Evolutionary conservation across 1,140 invertebrate genomes (phyloP).

Genomic region (Globodera ellingtonae): DNA sequence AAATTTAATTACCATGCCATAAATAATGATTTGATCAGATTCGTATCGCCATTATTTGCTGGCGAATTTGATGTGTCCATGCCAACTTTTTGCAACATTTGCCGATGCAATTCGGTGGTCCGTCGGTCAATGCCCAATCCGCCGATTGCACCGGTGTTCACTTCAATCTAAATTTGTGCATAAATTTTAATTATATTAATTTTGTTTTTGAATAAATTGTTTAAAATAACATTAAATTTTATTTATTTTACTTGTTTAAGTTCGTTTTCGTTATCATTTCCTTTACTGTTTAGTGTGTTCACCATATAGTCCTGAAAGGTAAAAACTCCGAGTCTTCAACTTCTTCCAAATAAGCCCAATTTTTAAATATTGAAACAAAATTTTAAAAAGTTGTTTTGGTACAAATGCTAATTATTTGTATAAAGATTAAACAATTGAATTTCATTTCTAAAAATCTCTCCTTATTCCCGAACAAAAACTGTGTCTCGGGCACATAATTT

Average conservation of each 20-base stretch:
- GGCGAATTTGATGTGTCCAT: too few relatives aligned
- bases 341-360: too few relatives aligned
- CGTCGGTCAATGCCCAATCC: constrained; percentile 83
- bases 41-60: constrained; percentile 28
- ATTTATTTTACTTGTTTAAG: constrained; percentile 52
- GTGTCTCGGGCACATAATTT: too few relatives aligned
- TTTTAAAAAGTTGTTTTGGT: too few relatives aligned
- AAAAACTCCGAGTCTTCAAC: too few relatives aligned
- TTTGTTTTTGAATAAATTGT: background rate
- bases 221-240: constrained; percentile 54
- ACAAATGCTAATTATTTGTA: too few relatives aligned
- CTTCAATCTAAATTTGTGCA: constrained; percentile 76
- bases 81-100: background rate
- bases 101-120: constrained; percentile 69
- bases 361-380: too few relatives aligned
- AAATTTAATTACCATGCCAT: constrained; percentile 49
- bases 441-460: too few relatives aligned
- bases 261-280: constrained; percentile 55
- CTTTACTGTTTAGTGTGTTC: constrained; percentile 16
- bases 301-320: background rate
- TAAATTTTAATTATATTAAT: constrained; percentile 9
- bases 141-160: constrained; percentile 91
- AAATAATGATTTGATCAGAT: constrained; percentile 48
- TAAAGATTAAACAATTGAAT: too few relatives aligned
- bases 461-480: too few relatives aligned